phyloP scores from a whole-genome alignment of 2,888 invertebrate species.

The Tribolium freemani region DNA sequence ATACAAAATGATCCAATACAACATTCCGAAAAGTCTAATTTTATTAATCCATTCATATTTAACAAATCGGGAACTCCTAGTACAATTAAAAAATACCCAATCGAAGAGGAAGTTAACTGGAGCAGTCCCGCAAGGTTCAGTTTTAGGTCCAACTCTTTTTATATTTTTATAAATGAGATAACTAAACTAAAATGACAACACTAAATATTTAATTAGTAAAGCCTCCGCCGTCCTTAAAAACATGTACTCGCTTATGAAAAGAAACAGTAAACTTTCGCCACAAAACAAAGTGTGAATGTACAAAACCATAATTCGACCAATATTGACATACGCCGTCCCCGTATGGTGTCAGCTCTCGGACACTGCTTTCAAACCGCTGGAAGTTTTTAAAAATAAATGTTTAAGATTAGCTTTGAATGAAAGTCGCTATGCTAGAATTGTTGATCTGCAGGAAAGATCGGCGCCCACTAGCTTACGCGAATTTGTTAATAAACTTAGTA shows the following conservation, averaged over 20 bases:
- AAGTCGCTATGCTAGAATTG: background rate
- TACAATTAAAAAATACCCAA: too few relatives aligned
- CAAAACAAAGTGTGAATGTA: conserved; percentile 7
- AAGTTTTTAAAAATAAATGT: too few relatives aligned
- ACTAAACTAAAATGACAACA: conserved; percentile 21
- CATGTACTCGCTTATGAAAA: conserved; percentile 10
- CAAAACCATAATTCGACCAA: conserved; percentile 14
- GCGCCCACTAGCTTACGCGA: background rate
- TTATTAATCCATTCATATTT: too few relatives aligned
- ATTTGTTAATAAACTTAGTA: too few relatives aligned
- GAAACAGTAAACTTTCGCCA: background rate
- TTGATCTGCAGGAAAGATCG: background rate
- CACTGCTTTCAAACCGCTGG: background rate
- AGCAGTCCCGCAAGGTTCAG: conserved; percentile 54
- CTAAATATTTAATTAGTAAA: too few relatives aligned
- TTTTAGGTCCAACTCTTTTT: conserved; percentile 43
- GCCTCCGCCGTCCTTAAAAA: too few relatives aligned
- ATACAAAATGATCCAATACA: too few relatives aligned
- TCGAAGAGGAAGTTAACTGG: conserved; percentile 45
- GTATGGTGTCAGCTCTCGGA: background rate
- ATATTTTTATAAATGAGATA: conserved; percentile 38
- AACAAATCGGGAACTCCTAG: too few relatives aligned
- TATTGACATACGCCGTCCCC: conserved; percentile 2
- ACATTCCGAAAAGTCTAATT: too few relatives aligned
- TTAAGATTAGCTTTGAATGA: background rate